Percentiles rank a stretch among this genome's conserved stretches.
Evolutionary conservation across 2,888 invertebrate genomes (phyloP).

Genomic region (Leptopilina syphax): DNA sequence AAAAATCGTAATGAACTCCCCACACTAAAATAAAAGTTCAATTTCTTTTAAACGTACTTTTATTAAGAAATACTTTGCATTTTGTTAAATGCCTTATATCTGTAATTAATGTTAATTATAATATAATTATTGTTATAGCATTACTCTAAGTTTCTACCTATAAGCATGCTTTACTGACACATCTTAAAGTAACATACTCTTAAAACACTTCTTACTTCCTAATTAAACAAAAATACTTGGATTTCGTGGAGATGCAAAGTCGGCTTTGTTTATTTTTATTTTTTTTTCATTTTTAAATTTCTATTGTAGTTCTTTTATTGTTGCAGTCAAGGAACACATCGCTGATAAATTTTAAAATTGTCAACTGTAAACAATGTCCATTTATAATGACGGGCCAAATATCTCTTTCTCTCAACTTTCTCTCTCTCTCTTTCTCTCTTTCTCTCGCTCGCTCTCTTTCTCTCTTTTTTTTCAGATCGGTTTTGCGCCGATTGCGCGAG

Average conservation of each 20-base stretch:
- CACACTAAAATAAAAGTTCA: neutral
- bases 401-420: constrained; percentile 36
- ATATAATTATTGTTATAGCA: constrained; percentile 76
- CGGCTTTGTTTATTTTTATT: constrained; percentile 5
- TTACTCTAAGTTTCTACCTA: constrained; percentile 75
- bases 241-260: constrained; percentile 52
- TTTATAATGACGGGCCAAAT: constrained; percentile 23
- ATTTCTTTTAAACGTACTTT: constrained; percentile 74
- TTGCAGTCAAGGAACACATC: constrained; percentile 43
- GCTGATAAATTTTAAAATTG: constrained; percentile 54
- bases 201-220: constrained; percentile 71
- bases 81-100: constrained; percentile 76
- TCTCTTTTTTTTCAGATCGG: constrained; percentile 38
- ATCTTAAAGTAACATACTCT: constrained; percentile 75
- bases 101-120: constrained; percentile 75
- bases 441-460: neutral
- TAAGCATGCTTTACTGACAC: constrained; percentile 77
- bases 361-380: constrained; percentile 47
- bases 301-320: constrained; percentile 33
- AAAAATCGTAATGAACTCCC: too few species aligned
- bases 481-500: constrained; percentile 21
- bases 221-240: constrained; percentile 70
- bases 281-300: neutral
- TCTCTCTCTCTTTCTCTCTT: constrained; percentile 33
- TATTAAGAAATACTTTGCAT: constrained; percentile 78